Conservation (phyloP, 2,113 vertebrate genomes). For the Chloroceryle aenea region DNA sequence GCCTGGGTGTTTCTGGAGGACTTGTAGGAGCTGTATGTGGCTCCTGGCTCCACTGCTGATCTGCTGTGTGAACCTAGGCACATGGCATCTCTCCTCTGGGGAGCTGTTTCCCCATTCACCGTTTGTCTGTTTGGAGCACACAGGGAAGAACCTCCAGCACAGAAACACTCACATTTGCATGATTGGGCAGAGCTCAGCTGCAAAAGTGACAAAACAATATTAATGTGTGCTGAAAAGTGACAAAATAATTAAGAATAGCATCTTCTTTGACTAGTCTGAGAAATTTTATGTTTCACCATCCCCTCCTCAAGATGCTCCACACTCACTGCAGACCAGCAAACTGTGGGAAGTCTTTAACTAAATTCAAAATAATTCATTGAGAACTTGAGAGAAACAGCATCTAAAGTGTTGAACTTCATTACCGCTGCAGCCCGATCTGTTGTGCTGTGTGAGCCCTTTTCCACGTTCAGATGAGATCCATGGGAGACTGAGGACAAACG, state of each 20-base stretch:
- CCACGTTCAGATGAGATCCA: neutral
- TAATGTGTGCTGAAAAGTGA: neutral
- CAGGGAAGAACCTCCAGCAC: neutral
- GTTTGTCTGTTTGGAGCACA: neutral
- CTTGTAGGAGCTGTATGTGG: neutral
- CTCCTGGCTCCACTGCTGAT: neutral
- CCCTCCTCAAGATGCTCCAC: neutral
- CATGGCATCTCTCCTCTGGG: neutral
- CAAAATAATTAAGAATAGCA: neutral
- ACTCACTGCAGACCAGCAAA: neutral
- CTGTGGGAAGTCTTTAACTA: neutral
- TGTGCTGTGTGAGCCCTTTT: neutral
- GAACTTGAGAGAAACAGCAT: neutral
- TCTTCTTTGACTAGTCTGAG: neutral
- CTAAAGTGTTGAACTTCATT: neutral
- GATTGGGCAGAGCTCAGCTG: neutral
- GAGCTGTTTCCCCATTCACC: neutral
- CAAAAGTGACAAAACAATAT: neutral
- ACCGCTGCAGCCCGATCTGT: neutral
- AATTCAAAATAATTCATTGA: neutral
- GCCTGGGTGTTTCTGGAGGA: neutral
- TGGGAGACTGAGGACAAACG: conserved; percentile 28
- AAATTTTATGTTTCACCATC: neutral
- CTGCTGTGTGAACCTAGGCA: neutral
- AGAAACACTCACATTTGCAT: neutral